phyloP scores from a whole-genome alignment of 2,888 invertebrate species.

The Leptinotarsa haldemani region DNA sequence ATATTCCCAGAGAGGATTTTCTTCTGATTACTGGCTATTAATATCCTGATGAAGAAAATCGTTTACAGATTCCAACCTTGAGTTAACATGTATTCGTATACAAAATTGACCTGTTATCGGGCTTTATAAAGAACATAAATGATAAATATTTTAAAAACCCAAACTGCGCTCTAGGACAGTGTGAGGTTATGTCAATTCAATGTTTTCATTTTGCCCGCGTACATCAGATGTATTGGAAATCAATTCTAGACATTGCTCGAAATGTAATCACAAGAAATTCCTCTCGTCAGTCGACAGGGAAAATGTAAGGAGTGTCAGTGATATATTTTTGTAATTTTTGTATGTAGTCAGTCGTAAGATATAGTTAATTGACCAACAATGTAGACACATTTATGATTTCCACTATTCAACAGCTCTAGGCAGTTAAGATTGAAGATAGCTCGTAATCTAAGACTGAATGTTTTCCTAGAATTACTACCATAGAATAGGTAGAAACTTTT shows the following conservation, averaged over 20 bases:
- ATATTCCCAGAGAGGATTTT: slow-evolving; percentile 19
- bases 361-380: slow-evolving; percentile 46
- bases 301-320: slow-evolving; percentile 53
- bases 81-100: too few relatives aligned
- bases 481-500: slow-evolving; percentile 40
- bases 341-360: slow-evolving; percentile 54
- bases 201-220: neutral
- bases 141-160: too few relatives aligned
- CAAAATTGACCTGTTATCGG: too few relatives aligned
- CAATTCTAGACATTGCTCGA: too few relatives aligned
- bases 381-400: slow-evolving; percentile 40
- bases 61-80: too few relatives aligned
- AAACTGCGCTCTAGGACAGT: too few relatives aligned
- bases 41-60: too few relatives aligned
- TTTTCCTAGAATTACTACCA: slow-evolving; percentile 49
- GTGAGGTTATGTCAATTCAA: too few relatives aligned
- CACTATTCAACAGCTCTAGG: slow-evolving; percentile 38
- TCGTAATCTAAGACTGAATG: slow-evolving; percentile 55
- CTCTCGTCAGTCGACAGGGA: slow-evolving; percentile 22
- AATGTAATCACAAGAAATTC: slow-evolving; percentile 1
- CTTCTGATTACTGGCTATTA: neutral
- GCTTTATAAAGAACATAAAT: too few relatives aligned
- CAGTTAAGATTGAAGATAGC: slow-evolving; percentile 27
- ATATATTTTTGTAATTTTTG: slow-evolving; percentile 65
- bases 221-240: too few relatives aligned